Percentiles rank a stretch among this genome's conserved stretches.
Evolutionary conservation across 2,888 invertebrate species (phyloP).

Genomic region (Prosapia bicincta): DNA sequence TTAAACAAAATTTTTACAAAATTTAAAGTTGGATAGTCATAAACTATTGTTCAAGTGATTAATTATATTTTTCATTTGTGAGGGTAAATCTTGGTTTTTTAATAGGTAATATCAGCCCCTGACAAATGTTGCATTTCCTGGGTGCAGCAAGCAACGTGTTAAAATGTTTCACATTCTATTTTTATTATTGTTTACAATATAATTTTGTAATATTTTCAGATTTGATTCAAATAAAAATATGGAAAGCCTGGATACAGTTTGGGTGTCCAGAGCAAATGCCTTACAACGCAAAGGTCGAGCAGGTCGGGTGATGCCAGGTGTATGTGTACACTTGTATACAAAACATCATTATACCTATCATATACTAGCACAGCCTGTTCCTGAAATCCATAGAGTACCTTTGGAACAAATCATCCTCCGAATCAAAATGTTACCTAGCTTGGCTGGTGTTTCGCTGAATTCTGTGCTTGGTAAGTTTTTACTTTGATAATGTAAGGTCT

Average conservation of each 20-base stretch:
- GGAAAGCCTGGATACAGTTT: slow-evolving; percentile 81
- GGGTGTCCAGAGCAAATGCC: slow-evolving; percentile 90
- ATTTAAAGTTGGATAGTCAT: too few relatives aligned
- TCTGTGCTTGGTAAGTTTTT: slow-evolving; percentile 51
- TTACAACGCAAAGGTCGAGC: slow-evolving; percentile 86
- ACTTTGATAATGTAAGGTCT: too few relatives aligned
- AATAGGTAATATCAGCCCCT: too few relatives aligned
- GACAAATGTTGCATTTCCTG: too few relatives aligned
- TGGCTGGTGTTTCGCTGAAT: slow-evolving; percentile 50
- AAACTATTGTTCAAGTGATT: too few relatives aligned
- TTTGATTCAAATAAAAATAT: slow-evolving; percentile 81
- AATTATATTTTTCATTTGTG: too few relatives aligned
- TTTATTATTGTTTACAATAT: too few relatives aligned
- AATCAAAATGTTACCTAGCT: slow-evolving; percentile 63
- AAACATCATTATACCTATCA: slow-evolving; percentile 56
- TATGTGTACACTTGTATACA: slow-evolving; percentile 84
- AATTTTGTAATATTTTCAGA: slow-evolving; percentile 45
- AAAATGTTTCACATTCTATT: too few relatives aligned
- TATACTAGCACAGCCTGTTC: slow-evolving; percentile 70
- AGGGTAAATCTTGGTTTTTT: too few relatives aligned
- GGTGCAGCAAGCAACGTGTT: too few relatives aligned
- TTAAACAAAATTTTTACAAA: too few relatives aligned
- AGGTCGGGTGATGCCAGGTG: slow-evolving; percentile 85
- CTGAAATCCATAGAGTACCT: slow-evolving; percentile 87
- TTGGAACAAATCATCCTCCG: slow-evolving; percentile 76